Evolutionary conservation across 1,140 invertebrate species (phyloP), one percentile per base, ranked within the genome.

Genomic region (Ceratina calcarata): DNA sequence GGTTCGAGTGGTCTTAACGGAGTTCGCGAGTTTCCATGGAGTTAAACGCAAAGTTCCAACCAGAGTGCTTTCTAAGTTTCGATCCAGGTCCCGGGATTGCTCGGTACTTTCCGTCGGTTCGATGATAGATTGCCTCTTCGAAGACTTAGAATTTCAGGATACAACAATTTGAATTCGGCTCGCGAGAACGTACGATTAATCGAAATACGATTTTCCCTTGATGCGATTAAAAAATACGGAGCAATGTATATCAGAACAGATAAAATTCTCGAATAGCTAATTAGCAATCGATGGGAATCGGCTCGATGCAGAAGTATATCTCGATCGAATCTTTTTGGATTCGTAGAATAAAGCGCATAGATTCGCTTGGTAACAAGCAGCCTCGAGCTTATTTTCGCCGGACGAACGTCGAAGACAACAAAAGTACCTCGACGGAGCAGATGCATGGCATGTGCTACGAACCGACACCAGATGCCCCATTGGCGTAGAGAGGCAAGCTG

Each of bases 391-490:
- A 88, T 87, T 86, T 83, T 86, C 78, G 87, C 82, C 84, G 86
- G 78, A 82, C 83, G 80, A 86, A 86, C 80, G 84, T 85, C 70
- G 85, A 88, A 88, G 88, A 90, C 90, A 90, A 92, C 91, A 90
- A 90, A 91, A 90, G 87, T 90, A 90, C 84, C 83, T 89, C 80
- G 83, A 87, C 74, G 83, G 86, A 91, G 91, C 91, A 91, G 91
- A 92, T 92, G 90, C 84, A 83, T 89, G 91, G 91, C 91, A 92
- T 92, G 91, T 92, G 91, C 91, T 91, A 89, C 89, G 88, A 87
- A 85, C 87, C 89, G 85, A 91, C 91, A 89, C 91, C 91, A 92
- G 91, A 92, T 92, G 91, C 91, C 90, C 90, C 91, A 91, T 88
- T 90, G 91, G 89, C 90, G 91, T 91, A 88, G 90, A 86, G 88